A percentile compares a stretch with the other conserved stretches of the same genome.
Evolutionary conservation across 2,888 invertebrate species (phyloP).

Genomic region (Diaprepes abbreviatus): DNA sequence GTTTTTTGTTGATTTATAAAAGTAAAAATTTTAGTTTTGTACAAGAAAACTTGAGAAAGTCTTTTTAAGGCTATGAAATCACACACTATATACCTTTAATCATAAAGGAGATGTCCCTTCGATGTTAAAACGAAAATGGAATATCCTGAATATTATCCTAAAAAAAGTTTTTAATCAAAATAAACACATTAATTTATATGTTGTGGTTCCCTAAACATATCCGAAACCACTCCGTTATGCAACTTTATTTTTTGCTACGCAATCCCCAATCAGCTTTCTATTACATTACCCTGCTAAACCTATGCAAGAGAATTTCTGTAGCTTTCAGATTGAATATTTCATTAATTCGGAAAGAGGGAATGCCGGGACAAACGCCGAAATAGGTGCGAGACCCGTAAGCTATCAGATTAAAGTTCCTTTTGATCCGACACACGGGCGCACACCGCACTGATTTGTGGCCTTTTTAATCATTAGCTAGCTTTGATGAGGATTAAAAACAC

Average conservation of each 20-base stretch:
- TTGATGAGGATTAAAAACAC: conserved; percentile 44
- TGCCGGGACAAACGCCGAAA: conserved; percentile 25
- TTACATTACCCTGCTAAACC: conserved; percentile 6
- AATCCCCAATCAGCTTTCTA: conserved; percentile 4
- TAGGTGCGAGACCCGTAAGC: conserved; percentile 44
- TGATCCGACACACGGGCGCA: conserved; percentile 38
- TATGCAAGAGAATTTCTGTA: conserved; percentile 13
- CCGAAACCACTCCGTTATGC: neutral
- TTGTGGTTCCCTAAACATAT: too few species aligned
- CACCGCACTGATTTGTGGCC: conserved; percentile 44
- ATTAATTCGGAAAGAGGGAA: conserved; percentile 33
- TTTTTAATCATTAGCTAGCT: conserved; percentile 44
- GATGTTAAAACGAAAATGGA: too few species aligned
- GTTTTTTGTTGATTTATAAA: too few species aligned
- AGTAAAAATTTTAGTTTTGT: too few species aligned
- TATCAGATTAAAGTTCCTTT: conserved; percentile 45
- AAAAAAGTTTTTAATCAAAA: too few species aligned
- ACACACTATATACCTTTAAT: too few species aligned
- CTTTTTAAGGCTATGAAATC: too few species aligned
- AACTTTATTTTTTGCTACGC: neutral
- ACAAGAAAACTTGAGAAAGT: too few species aligned
- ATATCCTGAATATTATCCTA: too few species aligned
- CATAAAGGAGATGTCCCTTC: too few species aligned
- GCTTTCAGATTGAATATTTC: conserved; percentile 32
- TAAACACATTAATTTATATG: too few species aligned